A percentile compares a stretch with the other conserved stretches of the same genome.
Conservation (phyloP, 2,113 vertebrate genomes). For the Rhipidura dahli region DNA sequence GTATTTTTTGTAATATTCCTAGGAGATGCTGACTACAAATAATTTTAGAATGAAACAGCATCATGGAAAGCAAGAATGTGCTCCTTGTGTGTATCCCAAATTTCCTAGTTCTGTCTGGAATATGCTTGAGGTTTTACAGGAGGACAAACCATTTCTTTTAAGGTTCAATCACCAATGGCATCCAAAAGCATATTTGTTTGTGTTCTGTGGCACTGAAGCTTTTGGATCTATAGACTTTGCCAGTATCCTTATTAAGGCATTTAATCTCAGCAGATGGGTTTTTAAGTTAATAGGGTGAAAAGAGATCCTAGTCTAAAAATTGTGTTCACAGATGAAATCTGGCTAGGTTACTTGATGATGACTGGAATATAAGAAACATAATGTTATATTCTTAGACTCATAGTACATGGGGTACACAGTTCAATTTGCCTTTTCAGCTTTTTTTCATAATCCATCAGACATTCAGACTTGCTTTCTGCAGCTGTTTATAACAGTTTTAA, state of each 20-base stretch:
- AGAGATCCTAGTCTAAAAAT: background rate
- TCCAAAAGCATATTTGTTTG: background rate
- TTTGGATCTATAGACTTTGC: background rate
- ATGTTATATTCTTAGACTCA: background rate
- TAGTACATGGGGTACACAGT: background rate
- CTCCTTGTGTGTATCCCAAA: background rate
- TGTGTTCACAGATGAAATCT: background rate
- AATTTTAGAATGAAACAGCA: background rate
- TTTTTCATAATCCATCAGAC: background rate
- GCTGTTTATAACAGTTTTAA: background rate
- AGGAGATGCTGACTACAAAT: background rate
- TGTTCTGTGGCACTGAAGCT: background rate
- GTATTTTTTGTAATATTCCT: background rate
- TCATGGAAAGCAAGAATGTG: background rate
- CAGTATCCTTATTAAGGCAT: background rate
- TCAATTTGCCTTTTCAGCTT: background rate
- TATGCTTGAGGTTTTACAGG: background rate
- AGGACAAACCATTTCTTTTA: background rate
- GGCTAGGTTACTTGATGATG: background rate
- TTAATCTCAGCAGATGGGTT: background rate
- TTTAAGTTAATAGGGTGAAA: background rate
- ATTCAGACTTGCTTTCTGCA: background rate
- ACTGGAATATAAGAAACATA: background rate
- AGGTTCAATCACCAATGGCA: background rate
- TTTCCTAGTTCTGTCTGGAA: background rate